Conservation (phyloP, 2,113 vertebrate genomes). For the Numida meleagris region DNA sequence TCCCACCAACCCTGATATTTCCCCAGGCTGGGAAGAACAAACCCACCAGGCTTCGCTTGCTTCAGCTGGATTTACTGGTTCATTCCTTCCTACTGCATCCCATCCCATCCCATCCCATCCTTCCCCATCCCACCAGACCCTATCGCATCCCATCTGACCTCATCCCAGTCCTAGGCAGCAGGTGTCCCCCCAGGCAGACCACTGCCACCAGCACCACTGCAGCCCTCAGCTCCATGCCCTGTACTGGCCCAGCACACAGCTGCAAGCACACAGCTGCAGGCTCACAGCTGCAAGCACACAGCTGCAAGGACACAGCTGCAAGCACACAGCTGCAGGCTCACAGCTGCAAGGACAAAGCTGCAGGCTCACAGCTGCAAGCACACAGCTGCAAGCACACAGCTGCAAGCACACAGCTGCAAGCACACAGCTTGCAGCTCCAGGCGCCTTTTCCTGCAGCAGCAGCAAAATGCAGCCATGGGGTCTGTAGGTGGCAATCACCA, state of each 20-base stretch:
- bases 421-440: background rate
- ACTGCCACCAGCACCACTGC: accelerated
- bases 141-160: too few relatives aligned
- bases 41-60: background rate
- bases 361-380: too few relatives aligned
- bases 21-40: background rate
- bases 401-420: too few relatives aligned
- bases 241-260: background rate
- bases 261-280: background rate
- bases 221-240: accelerated
- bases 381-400: too few relatives aligned
- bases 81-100: background rate
- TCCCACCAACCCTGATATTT: background rate
- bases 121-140: background rate
- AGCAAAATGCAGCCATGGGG: background rate
- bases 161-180: background rate
- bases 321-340: too few relatives aligned
- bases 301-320: too few relatives aligned
- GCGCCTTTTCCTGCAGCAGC: background rate
- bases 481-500: slow-evolving; percentile 66
- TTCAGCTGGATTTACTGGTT: background rate
- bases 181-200: background rate
- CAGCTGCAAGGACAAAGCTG: accelerated
- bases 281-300: too few relatives aligned
- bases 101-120: background rate